Evolutionary conservation across 2,113 vertebrate genomes (phyloP), one percentile per base, ranked within the genome.

Genomic region (Suncus etruscus): DNA sequence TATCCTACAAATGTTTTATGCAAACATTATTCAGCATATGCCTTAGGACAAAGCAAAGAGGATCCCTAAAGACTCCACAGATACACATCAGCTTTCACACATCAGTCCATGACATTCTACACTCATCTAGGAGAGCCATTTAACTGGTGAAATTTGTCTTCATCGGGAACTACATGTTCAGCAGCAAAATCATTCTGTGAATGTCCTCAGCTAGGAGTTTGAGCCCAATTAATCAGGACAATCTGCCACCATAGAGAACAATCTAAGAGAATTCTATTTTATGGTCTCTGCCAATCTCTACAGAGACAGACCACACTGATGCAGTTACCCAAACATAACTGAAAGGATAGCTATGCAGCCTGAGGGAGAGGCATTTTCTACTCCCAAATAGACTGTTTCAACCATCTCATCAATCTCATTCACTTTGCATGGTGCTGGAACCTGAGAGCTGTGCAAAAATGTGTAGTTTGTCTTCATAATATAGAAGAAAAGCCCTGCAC

Each of bases 381-480:
- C 72, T 90, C 79, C 80, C 89, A 90, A 87, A 88, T 6, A 84
- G 82, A 90, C 76, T 78, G 45, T 8, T 70, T 83, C 88, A 70
- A 51, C 25, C 29, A 83, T 58, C 77, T 91, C 93, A 95, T 94
- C 93, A 86, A 75, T 96, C 91, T 95, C 27, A 0, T 76, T 94
- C 93, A 73, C 58, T 91, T 86, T 86, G 72, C 86, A 84, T 72
- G 73, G 50, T 54, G 24, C 84, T 69, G 8, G 75, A 90, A 91
- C 27, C 75, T 70, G 83, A 92, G 63, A 68, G 22, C 69, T 83
- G 50, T 83, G 85, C 72, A 86, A 91, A 95, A 91, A 74, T 83
- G 72, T 74, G 45, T 76, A 65, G 50, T 95, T 94, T 96, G 68
- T 95, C 90, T 95, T 94, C 75, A 80, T 95, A 76, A 89, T 86